phyloP scores from a whole-genome alignment of 2,888 invertebrate species.

The Diarsia brunnea region DNA sequence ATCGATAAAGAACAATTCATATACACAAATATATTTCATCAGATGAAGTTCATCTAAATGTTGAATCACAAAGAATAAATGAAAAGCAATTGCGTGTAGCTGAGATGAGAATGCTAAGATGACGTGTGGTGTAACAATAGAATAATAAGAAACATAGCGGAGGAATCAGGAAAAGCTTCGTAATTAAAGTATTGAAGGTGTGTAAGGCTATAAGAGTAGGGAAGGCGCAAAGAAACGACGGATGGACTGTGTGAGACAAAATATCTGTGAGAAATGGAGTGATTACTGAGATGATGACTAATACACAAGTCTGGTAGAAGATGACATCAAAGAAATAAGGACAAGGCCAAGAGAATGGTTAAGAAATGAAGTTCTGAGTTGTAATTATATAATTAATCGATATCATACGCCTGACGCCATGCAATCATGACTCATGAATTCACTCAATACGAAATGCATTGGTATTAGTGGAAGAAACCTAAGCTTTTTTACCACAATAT shows the following conservation, averaged over 20 bases:
- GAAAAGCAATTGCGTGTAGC: neutral
- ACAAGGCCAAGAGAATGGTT: neutral
- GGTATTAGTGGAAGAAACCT: neutral
- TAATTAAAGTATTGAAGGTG: neutral
- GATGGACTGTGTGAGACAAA: neutral
- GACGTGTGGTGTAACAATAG: neutral
- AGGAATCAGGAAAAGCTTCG: neutral
- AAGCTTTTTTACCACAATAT: neutral
- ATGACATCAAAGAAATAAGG: neutral
- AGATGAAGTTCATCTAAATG: neutral
- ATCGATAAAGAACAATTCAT: neutral
- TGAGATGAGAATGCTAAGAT: neutral
- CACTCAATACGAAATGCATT: constrained; percentile 2
- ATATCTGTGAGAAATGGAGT: neutral
- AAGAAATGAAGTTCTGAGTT: neutral
- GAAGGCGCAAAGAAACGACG: neutral
- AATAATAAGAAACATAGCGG: neutral
- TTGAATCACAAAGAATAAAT: neutral
- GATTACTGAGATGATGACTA: neutral
- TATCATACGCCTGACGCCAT: neutral
- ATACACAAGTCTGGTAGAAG: neutral
- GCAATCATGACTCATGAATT: neutral
- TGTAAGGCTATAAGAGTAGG: neutral
- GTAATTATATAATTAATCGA: neutral
- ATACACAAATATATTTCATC: neutral